Evolutionary conservation across 2,888 invertebrate genomes (phyloP).

Genomic region (Tipula helvola): DNA sequence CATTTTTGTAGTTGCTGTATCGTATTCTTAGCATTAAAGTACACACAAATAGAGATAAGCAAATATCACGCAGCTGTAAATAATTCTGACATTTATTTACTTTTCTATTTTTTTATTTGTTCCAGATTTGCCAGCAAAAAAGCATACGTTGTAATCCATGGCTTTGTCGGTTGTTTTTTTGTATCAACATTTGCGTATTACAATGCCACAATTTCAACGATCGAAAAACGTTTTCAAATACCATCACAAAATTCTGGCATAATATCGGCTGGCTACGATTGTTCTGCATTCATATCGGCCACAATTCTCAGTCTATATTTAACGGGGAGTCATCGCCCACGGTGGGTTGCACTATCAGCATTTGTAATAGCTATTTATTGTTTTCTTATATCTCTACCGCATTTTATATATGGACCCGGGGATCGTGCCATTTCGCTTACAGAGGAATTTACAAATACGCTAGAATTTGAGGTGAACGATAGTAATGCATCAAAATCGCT

Average conservation of each 20-base stretch:
- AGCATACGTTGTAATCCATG: constrained; percentile 44
- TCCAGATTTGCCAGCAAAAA: constrained; percentile 43
- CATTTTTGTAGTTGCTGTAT: too few relatives aligned
- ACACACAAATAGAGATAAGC: too few relatives aligned
- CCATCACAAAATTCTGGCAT: constrained; percentile 48
- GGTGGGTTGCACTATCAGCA: not conserved
- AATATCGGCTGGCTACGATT: constrained; percentile 51
- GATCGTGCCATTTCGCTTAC: not conserved
- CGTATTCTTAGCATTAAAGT: too few relatives aligned
- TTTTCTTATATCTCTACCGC: not conserved
- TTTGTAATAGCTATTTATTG: constrained; percentile 4
- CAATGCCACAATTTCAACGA: constrained; percentile 35
- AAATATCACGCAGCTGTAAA: not conserved
- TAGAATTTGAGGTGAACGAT: not conserved
- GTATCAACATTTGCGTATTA: constrained; percentile 48
- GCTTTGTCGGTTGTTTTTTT: constrained; percentile 45
- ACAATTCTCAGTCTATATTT: constrained; percentile 47
- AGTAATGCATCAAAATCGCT: not conserved
- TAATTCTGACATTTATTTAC: not conserved
- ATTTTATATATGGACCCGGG: constrained; percentile 6
- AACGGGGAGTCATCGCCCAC: constrained; percentile 25
- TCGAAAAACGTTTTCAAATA: constrained; percentile 47
- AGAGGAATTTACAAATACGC: not conserved
- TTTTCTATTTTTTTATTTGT: not conserved
- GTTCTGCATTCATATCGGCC: constrained; percentile 47